Conservation (phyloP, 2,113 vertebrate genomes). For the Hyla sarda region DNA sequence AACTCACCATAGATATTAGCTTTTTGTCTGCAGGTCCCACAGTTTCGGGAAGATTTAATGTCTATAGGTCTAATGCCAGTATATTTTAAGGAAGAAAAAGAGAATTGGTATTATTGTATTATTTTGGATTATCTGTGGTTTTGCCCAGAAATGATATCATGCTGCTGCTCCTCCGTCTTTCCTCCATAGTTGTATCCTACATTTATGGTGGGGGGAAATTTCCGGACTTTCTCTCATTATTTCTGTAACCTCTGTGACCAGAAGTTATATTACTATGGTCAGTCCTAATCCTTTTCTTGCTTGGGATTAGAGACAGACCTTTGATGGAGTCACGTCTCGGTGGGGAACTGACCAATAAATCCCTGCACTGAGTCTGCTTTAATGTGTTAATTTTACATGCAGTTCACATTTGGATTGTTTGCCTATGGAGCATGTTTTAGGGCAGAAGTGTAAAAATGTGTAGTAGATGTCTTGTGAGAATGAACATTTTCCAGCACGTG, state of each 20-base stretch:
- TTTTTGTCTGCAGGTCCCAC: not conserved
- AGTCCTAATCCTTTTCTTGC: no score
- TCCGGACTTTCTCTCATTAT: not conserved
- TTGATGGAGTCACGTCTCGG: not conserved
- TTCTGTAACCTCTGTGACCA: not conserved
- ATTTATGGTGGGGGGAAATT: not conserved
- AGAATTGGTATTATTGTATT: not conserved
- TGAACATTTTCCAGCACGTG: slow-evolving; percentile 49
- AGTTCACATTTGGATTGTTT: not conserved
- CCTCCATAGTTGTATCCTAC: not conserved
- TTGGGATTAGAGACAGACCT: not conserved
- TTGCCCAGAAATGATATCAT: not conserved
- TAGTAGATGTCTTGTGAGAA: not conserved
- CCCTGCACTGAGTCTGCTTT: not conserved
- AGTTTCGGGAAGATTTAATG: not conserved
- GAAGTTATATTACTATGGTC: not conserved
- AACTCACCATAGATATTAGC: not conserved
- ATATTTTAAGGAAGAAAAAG: not conserved
- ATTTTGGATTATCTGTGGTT: not conserved
- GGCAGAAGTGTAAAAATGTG: not conserved
- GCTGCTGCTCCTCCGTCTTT: not conserved
- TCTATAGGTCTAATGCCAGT: not conserved
- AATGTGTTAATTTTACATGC: not conserved
- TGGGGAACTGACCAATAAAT: not conserved
- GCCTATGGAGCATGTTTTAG: not conserved